Conservation (phyloP, 2,888 invertebrate species). For the Teinopalpus imperialis region DNA sequence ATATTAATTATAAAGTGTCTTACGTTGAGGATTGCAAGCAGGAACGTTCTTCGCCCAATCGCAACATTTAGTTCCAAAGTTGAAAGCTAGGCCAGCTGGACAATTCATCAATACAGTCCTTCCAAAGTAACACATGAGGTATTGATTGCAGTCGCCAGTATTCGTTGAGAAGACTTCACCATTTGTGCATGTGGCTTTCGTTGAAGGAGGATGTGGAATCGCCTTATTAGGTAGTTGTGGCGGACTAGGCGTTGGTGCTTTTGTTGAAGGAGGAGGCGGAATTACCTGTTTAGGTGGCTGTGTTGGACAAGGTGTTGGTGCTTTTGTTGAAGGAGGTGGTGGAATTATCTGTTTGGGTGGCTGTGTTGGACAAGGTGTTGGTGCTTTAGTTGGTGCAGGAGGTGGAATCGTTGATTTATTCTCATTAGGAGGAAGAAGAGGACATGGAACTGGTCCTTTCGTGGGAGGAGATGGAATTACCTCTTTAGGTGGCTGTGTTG, state of each 20-base stretch:
- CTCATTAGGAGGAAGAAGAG: no score
- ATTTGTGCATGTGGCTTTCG: constrained; percentile 9
- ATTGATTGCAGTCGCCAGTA: constrained; percentile 53
- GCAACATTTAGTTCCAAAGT: constrained; percentile 41
- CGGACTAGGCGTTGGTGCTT: not conserved
- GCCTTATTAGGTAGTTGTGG: no score
- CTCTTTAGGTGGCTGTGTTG: not conserved
- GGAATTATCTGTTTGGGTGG: not conserved
- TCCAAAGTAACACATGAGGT: constrained; percentile 54
- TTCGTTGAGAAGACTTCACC: constrained; percentile 46
- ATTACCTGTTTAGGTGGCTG: not conserved
- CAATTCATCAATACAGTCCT: constrained; percentile 51
- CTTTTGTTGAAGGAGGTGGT: not conserved
- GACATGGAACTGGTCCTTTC: no score
- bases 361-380: not conserved
- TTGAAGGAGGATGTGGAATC: not conserved
- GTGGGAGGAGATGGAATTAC: no score
- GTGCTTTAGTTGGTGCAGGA: not conserved
- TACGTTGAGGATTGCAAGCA: constrained; percentile 51
- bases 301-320: not conserved
- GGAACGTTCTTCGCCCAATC: constrained; percentile 64
- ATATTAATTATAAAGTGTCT: no score
- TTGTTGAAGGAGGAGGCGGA: not conserved
- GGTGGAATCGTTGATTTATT: not conserved
- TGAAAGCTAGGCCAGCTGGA: constrained; percentile 57